Evolutionary conservation across 2,888 invertebrate genomes (phyloP).

Genomic region (Standfussiana lucernea): DNA sequence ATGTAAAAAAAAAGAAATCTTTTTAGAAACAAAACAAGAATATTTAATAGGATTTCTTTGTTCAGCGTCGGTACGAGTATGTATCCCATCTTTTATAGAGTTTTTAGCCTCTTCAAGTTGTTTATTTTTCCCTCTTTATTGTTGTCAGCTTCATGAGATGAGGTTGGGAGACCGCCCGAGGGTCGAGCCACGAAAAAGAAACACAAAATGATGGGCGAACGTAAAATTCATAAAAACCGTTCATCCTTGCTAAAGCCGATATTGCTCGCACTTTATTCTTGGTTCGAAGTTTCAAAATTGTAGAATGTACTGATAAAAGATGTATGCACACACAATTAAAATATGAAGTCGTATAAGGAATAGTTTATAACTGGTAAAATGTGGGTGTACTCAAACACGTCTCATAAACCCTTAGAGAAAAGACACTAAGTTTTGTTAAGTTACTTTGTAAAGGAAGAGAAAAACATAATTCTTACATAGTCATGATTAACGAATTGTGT

Average conservation of each 20-base stretch:
- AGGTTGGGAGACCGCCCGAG: conserved; percentile 43
- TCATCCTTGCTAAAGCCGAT: conserved; percentile 39
- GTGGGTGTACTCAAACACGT: background rate
- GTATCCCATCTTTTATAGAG: conserved; percentile 9
- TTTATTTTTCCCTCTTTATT: conserved; percentile 38
- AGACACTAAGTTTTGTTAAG: background rate
- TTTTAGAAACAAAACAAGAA: background rate
- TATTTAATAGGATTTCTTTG: conserved; percentile 6
- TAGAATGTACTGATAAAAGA: background rate
- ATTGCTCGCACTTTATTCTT: conserved; percentile 25
- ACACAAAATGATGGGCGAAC: conserved; percentile 23
- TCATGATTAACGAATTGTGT: no score
- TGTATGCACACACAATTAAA: background rate
- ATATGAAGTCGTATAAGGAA: background rate
- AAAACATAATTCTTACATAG: background rate
- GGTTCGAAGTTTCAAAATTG: background rate
- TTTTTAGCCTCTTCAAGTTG: conserved; percentile 17
- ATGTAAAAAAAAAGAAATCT: background rate
- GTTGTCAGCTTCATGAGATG: conserved; percentile 43
- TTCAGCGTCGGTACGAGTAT: conserved; percentile 1
- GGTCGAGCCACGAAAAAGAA: conserved; percentile 32
- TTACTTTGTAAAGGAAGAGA: background rate
- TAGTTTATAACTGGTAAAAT: background rate
- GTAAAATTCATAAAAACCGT: conserved; percentile 46
- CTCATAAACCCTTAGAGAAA: background rate